These are phyloP conservation scores for Phrynosoma blainvillii DNA, from an alignment of 2,113 vertebrate species.

Conservation along the genomic window DNA sequence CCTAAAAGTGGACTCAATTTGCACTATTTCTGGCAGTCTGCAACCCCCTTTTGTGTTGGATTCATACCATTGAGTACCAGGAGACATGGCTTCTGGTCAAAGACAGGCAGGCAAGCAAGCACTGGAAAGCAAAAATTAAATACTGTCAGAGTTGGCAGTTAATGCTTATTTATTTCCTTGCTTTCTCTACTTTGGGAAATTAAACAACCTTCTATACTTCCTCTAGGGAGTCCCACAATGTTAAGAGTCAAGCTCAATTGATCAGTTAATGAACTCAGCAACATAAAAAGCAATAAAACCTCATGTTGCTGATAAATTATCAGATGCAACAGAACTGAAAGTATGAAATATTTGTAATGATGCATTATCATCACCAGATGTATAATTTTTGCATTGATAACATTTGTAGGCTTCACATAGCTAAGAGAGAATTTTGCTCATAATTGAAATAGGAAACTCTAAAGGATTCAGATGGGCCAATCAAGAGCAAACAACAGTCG, in stretches of 20 bases:
- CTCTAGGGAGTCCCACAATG: not conserved
- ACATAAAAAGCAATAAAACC: slow-evolving; percentile 14
- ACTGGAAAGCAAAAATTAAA: not conserved
- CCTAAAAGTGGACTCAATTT: too few species aligned
- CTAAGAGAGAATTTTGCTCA: not conserved
- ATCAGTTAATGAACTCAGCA: slow-evolving; percentile 20
- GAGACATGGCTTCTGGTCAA: not conserved
- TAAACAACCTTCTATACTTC: not conserved
- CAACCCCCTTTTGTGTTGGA: not conserved
- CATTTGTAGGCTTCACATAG: not conserved
- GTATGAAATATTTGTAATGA: not conserved
- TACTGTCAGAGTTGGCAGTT: not conserved
- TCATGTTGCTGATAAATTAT: not conserved
- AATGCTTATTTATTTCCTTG: not conserved
- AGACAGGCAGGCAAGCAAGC: not conserved
- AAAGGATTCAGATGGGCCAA: not conserved
- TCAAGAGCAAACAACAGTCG: not conserved
- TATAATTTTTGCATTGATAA: not conserved
- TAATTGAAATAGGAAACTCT: not conserved
- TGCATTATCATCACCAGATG: not conserved
- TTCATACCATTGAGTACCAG: not conserved
- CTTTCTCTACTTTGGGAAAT: not conserved
- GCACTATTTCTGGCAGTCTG: too few species aligned
- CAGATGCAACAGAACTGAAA: not conserved
- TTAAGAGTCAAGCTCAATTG: slow-evolving; percentile 1